A percentile compares a stretch with the other conserved stretches of the same genome.
phyloP scores from a whole-genome alignment of 2,113 vertebrate species.

The Cercopithecus mona region DNA sequence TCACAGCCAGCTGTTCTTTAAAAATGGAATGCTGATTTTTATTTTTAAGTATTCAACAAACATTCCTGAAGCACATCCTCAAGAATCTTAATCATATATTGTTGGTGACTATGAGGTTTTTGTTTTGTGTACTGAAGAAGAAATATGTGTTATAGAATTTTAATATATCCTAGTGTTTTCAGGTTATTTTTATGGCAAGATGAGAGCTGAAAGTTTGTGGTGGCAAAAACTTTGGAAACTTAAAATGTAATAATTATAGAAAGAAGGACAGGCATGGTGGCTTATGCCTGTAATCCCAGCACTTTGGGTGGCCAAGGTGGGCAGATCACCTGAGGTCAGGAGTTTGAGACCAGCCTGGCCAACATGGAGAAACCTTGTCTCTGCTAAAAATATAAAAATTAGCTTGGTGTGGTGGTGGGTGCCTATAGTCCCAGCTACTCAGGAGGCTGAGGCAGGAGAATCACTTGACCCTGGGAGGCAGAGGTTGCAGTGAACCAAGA shows the following conservation, averaged over 20 bases:
- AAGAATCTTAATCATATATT: slow-evolving; percentile 28
- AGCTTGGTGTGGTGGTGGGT: no score
- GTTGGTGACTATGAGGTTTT: slow-evolving; percentile 37
- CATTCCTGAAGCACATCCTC: slow-evolving; percentile 1
- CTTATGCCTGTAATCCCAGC: no score
- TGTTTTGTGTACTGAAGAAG: slow-evolving; percentile 19
- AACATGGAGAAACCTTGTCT: no score
- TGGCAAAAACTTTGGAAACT: slow-evolving; percentile 7
- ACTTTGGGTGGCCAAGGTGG: no score
- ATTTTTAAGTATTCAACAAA: slow-evolving; percentile 55
- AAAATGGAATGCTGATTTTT: slow-evolving; percentile 58
- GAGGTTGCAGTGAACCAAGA: no score
- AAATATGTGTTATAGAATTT: background rate
- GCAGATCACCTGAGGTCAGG: no score
- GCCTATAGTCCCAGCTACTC: no score
- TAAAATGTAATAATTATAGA: slow-evolving; percentile 30
- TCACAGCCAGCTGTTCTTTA: slow-evolving; percentile 59
- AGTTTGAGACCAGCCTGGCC: no score
- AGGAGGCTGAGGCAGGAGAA: no score
- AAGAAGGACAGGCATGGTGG: background rate
- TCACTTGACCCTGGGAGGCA: no score
- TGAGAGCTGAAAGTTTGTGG: slow-evolving; percentile 36
- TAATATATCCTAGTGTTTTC: background rate
- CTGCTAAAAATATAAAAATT: no score
- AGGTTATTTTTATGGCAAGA: slow-evolving; percentile 35